These are phyloP conservation scores for Orchestia grillus DNA, from an alignment of 1,140 invertebrate species.

Conservation along the genomic window DNA sequence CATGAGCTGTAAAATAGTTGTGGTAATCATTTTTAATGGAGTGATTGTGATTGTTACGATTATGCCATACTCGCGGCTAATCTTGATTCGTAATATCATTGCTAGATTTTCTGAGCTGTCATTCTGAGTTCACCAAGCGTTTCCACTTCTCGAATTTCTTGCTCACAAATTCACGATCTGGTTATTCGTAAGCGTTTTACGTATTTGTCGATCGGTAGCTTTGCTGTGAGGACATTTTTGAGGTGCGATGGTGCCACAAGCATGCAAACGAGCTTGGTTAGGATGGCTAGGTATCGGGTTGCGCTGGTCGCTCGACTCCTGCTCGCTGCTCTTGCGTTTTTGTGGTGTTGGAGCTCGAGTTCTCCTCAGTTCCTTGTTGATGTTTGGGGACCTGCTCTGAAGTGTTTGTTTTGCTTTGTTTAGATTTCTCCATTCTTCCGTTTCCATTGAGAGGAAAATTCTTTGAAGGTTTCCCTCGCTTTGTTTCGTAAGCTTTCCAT, in stretches of 20 bases:
- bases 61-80: neutral
- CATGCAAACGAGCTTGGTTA: neutral
- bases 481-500: neutral
- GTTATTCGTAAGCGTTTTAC: neutral
- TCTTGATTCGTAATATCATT: neutral
- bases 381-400: neutral
- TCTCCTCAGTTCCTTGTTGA: constrained; percentile 26
- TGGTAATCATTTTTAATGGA: neutral
- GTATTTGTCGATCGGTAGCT: neutral
- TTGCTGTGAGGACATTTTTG: neutral
- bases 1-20: neutral
- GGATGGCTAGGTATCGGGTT: neutral
- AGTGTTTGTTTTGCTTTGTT: neutral
- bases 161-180: neutral
- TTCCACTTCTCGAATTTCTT: neutral
- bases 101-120: neutral
- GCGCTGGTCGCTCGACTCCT: neutral
- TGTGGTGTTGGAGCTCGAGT: neutral
- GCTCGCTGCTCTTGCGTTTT: neutral
- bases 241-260: neutral
- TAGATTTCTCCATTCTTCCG: neutral
- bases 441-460: constrained; percentile 1
- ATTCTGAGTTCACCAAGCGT: neutral
- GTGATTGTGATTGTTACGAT: neutral
- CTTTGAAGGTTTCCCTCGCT: neutral